Percentiles rank a stretch among this genome's conserved stretches.
These are phyloP conservation scores for Cyphomyrus discorhynchus DNA, from an alignment of 2,113 vertebrate species.

Conservation along the genomic window DNA sequence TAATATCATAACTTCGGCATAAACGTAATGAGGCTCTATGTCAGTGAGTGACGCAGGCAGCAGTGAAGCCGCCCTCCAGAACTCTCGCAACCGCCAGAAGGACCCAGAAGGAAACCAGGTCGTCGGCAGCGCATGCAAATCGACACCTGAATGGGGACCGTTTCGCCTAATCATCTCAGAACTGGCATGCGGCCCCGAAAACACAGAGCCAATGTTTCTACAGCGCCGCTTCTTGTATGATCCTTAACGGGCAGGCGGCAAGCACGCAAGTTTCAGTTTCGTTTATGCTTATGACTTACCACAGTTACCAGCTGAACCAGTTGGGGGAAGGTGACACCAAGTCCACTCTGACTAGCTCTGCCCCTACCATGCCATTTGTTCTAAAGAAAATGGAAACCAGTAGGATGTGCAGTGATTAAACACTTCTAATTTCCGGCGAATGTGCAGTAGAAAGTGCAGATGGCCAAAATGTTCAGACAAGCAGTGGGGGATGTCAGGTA, in stretches of 20 bases:
- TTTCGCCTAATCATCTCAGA: not conserved
- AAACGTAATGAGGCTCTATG: not conserved
- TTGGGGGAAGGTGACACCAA: not conserved
- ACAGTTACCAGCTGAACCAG: not conserved
- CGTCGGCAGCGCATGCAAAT: slow-evolving; percentile 6
- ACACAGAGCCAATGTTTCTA: not conserved
- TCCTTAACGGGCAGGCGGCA: not conserved
- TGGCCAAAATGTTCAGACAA: not conserved
- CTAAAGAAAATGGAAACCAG: not conserved
- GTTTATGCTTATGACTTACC: not conserved
- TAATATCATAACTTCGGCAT: not conserved
- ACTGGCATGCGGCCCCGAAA: not conserved
- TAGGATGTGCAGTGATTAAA: not conserved
- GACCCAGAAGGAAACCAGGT: not conserved
- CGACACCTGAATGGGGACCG: slow-evolving; percentile 10
- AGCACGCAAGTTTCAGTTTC: not conserved
- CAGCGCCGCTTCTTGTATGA: no score
- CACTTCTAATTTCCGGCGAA: not conserved
- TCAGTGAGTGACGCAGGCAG: not conserved
- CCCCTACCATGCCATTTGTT: not conserved
- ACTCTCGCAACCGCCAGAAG: not conserved
- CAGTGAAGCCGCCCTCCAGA: not conserved
- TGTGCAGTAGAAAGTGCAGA: not conserved
- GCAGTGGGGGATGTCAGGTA: not conserved
- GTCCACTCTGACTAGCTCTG: not conserved